These are phyloP conservation scores for Tenthredo mesomela DNA, from an alignment of 2,888 invertebrate genomes.

Conservation along the genomic window DNA sequence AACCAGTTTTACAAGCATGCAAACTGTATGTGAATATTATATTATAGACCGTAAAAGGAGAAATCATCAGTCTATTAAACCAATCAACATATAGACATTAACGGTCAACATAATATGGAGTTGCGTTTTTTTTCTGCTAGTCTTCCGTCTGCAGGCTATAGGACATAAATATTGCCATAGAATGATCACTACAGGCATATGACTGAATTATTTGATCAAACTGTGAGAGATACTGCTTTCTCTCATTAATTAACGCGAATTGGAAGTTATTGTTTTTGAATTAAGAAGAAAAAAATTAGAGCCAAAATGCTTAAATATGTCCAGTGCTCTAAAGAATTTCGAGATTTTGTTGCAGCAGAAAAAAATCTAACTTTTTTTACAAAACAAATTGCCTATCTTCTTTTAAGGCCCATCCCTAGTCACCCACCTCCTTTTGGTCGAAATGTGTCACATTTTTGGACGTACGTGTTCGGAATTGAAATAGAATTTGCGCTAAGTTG, in stretches of 20 bases:
- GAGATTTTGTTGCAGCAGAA: no score
- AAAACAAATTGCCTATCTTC: neutral
- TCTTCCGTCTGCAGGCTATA: neutral
- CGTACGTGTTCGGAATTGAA: no score
- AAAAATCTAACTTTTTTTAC: no score
- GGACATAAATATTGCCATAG: neutral
- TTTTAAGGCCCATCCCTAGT: no score
- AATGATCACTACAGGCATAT: neutral
- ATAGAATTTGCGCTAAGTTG: no score
- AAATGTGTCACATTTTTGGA: no score
- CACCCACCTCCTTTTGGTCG: no score
- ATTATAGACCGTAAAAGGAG: slow-evolving; percentile 30
- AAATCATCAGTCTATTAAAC: slow-evolving; percentile 10
- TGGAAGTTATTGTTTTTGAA: no score
- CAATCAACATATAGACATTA: neutral
- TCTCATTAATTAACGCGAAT: no score
- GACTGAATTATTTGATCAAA: neutral
- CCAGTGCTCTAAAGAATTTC: no score
- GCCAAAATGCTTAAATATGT: no score
- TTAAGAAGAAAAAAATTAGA: no score
- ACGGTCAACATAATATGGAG: neutral
- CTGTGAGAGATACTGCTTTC: neutral
- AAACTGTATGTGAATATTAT: neutral
- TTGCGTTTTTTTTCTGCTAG: neutral
- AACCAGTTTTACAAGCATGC: slow-evolving; percentile 40